Percentiles rank a stretch among this genome's conserved stretches.
Evolutionary conservation across 53 echinoderm and acorn worm species (phyloP).

Genomic region (Echinometra lucunter): DNA sequence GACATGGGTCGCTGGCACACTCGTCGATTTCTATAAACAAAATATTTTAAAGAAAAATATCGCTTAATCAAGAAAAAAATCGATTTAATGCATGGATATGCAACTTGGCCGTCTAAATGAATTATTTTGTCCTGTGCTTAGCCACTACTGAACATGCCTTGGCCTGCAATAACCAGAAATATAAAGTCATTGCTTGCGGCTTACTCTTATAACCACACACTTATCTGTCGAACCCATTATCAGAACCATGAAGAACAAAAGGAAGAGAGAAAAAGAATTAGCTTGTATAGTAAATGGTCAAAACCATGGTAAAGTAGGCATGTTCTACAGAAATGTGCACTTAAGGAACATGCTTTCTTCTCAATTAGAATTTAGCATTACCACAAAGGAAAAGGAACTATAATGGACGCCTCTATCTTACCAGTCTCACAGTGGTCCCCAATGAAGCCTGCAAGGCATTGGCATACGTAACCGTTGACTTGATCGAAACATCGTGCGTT

Average conservation of each 20-base stretch:
- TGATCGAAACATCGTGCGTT: slow-evolving; percentile 69
- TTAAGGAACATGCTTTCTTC: no score
- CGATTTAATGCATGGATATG: not conserved
- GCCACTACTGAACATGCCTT: not conserved
- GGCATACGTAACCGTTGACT: slow-evolving; percentile 68
- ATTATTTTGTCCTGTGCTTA: not conserved
- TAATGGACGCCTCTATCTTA: not conserved
- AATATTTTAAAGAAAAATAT: no score
- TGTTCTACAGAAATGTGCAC: no score
- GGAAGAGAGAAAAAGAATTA: not conserved
- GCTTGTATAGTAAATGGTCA: not conserved
- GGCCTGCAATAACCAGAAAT: no score
- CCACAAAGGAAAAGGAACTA: not conserved
- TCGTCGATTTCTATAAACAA: slow-evolving; percentile 72
- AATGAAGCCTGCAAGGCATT: slow-evolving; percentile 67
- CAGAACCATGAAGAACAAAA: not conserved
- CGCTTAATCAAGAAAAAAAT: no score
- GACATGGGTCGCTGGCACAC: slow-evolving; percentile 75
- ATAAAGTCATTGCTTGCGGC: no score
- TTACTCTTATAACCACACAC: no score
- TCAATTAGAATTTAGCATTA: no score
- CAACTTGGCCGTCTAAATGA: not conserved
- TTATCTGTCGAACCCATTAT: no score
- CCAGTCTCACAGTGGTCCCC: slow-evolving; percentile 73
- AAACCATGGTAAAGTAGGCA: no score